These are phyloP conservation scores for Homarus americanus DNA, from an alignment of 1,140 invertebrate genomes.

Conservation along the genomic window DNA sequence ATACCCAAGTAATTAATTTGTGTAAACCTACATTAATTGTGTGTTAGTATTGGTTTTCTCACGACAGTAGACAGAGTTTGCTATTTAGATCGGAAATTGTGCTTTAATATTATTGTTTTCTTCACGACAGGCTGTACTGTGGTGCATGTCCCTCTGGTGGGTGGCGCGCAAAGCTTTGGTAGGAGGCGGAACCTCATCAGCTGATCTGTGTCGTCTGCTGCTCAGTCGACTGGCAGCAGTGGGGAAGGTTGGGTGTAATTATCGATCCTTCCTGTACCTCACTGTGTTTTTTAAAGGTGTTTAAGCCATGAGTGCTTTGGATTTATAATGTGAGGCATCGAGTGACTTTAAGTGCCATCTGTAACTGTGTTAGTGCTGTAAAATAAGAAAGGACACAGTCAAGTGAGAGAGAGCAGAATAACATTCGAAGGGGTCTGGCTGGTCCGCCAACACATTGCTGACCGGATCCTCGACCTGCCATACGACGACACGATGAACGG, in stretches of 20 bases:
- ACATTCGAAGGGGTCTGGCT: constrained; percentile 9
- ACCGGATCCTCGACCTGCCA: constrained; percentile 46
- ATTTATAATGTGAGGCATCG: neutral
- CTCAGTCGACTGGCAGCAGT: constrained; percentile 45
- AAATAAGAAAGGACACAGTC: neutral
- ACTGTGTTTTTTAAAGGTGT: too few relatives aligned
- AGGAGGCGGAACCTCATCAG: constrained; percentile 31
- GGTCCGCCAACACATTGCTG: constrained; percentile 45
- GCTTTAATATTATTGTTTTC: too few relatives aligned
- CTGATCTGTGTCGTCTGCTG: constrained; percentile 47
- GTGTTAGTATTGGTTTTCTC: too few relatives aligned
- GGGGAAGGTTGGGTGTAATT: neutral
- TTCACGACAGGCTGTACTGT: too few relatives aligned
- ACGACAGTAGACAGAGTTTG: too few relatives aligned
- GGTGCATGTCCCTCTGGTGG: constrained; percentile 22
- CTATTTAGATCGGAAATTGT: too few relatives aligned
- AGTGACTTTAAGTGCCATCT: constrained; percentile 4
- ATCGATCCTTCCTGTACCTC: neutral
- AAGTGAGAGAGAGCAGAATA: neutral
- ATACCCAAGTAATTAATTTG: too few relatives aligned
- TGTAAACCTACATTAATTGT: too few relatives aligned
- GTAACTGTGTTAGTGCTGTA: neutral
- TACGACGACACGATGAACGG: constrained; percentile 30
- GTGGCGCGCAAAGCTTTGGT: neutral
- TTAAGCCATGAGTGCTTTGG: neutral